Base-by-base conservation (phyloP, 2,888 invertebrate species). In the Maniola hyperantus region DNA sequence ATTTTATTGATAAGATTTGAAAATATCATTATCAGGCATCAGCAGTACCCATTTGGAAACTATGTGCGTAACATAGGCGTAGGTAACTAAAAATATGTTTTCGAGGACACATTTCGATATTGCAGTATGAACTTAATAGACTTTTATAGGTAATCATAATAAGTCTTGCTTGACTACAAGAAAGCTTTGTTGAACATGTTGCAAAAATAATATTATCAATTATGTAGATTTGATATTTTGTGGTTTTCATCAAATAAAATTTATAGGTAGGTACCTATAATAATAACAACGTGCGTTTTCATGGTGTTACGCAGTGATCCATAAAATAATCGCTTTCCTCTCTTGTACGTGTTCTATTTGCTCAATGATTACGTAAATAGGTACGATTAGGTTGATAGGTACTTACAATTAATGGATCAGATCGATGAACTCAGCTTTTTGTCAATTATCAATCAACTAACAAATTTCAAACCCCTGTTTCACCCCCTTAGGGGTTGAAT, bases 301-400 rank as follows among this genome's bases (percentile, higher is more conserved):
- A n/a, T n/a, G n/a, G n/a, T n/a, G n/a, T n/a, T n/a, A 13, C 11
- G 51, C 11, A 13, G 20, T 34, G 34, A 11, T 34, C 8, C 15
- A 34, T 36, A 8, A 34, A 15, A 55, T 18, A 15, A 55, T 36
- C 36, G 18, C 8, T 55, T 55, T 10, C 18, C 8, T 36, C 55
- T 10, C 6, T 36, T 55, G 55, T 55, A 55, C 36, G 34, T 55
- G 15, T 55, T 36, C 36, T 5, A 36, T 55, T 36, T 55, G 18
- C 55, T 55, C 15, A 55, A 55, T 55, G 6, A 36, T 26, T 51
- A 15, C 6, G 7, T n/a, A 39, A 39, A 44, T 48, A 48, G 4
- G 0, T 11, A 13, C 5, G 6, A n/a, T 46, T n/a, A 6, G n/a
- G 5, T 46, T 46, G 26, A 26, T 26, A n/a, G n/a, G n/a, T n/a